phyloP scores from a whole-genome alignment of 2,888 invertebrate species.

The Parthenolecanium corni region DNA sequence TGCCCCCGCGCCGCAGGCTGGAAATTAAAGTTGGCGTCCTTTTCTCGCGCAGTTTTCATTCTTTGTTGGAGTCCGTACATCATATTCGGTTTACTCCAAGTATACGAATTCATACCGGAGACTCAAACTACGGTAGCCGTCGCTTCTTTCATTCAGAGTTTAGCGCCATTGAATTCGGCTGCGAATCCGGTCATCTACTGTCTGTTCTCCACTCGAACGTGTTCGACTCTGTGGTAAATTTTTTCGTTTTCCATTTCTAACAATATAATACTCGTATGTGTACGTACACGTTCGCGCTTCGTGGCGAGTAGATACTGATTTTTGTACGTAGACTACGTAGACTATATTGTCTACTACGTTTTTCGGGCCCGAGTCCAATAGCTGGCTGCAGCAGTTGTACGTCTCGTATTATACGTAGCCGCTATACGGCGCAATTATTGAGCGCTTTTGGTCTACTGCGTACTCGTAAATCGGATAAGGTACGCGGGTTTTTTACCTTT shows the following conservation, averaged over 20 bases:
- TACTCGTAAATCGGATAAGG: no score
- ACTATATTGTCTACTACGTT: no score
- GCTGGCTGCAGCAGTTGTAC: no score
- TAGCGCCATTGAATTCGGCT: constrained; percentile 83
- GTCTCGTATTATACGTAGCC: no score
- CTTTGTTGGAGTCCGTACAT: constrained; percentile 93
- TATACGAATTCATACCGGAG: constrained; percentile 67
- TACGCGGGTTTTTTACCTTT: no score
- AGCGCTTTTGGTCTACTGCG: no score
- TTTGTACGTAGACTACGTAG: no score
- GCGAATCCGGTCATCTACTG: constrained; percentile 92
- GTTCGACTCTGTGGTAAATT: constrained; percentile 65
- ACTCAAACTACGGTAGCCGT: constrained; percentile 71
- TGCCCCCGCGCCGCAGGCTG: no score
- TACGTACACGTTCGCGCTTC: not conserved
- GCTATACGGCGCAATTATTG: no score
- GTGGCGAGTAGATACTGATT: no score
- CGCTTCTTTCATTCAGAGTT: constrained; percentile 79
- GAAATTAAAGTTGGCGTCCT: no score
- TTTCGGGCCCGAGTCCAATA: no score
- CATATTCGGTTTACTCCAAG: constrained; percentile 80
- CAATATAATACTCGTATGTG: not conserved
- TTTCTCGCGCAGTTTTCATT: constrained; percentile 62
- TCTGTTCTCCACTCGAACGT: constrained; percentile 80
- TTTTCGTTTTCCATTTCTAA: not conserved